Percentiles rank a stretch among this genome's conserved stretches.
phyloP scores from a whole-genome alignment of 2,888 invertebrate species.

The Sabellastarte sp. region DNA sequence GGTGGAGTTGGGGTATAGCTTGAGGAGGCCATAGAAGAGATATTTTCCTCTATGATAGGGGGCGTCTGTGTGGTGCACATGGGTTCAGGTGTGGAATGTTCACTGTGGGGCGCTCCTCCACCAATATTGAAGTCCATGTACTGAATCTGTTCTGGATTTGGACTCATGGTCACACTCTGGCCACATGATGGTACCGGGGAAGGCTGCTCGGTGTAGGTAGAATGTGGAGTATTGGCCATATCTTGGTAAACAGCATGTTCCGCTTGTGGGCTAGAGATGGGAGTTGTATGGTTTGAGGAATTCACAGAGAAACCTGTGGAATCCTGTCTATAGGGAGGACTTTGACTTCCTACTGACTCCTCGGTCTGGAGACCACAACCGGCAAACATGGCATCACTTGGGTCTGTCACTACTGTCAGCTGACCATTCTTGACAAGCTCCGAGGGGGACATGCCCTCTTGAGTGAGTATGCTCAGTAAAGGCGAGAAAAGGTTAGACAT shows the following conservation, averaged over 20 bases:
- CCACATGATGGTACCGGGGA: neutral
- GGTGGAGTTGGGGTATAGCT: neutral
- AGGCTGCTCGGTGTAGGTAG: neutral
- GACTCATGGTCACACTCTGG: neutral
- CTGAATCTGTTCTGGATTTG: neutral
- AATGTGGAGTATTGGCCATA: neutral
- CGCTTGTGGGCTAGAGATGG: neutral
- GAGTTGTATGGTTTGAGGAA: neutral
- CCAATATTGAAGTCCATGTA: neutral
- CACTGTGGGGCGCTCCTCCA: neutral
- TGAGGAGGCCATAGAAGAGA: neutral
- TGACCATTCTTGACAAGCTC: slow-evolving; percentile 17
- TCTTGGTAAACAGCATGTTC: neutral
- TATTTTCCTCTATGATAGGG: too few relatives aligned
- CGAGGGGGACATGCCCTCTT: slow-evolving; percentile 26
- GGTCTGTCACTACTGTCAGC: slow-evolving; percentile 16
- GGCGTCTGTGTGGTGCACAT: too few relatives aligned
- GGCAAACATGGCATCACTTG: neutral
- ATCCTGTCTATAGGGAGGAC: neutral
- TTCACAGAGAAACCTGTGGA: neutral
- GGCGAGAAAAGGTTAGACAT: slow-evolving; percentile 52
- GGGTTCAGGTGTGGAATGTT: neutral
- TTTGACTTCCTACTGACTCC: neutral
- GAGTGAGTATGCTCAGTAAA: slow-evolving; percentile 59
- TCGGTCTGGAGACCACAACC: neutral